These are phyloP conservation scores for Pegoplata infirma DNA, from an alignment of 2,888 invertebrate species.

Conservation along the genomic window DNA sequence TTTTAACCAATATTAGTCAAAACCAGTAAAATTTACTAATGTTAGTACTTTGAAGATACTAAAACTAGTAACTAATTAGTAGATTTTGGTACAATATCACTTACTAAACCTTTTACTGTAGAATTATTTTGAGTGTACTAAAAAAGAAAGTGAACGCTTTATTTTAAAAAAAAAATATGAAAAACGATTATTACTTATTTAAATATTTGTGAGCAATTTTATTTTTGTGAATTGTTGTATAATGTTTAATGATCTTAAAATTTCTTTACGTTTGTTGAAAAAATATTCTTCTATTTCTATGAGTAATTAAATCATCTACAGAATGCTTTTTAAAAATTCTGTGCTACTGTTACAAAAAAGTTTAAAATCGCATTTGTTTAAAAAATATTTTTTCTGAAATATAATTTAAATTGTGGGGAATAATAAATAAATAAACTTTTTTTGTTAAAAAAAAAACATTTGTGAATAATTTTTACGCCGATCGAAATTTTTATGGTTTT, in stretches of 20 bases:
- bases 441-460: neutral
- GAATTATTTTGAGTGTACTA: too few species aligned
- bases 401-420: neutral
- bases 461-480: too few species aligned
- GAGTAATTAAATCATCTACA: neutral
- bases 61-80: too few species aligned
- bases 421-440: neutral
- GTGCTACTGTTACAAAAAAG: conserved; percentile 33
- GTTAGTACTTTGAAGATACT: too few species aligned
- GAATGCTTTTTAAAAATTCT: neutral
- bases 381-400: neutral
- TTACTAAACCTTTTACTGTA: too few species aligned
- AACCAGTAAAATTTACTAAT: too few species aligned
- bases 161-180: too few species aligned
- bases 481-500: too few species aligned
- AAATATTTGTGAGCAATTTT: neutral
- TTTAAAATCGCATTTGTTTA: conserved; percentile 21
- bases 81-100: too few species aligned
- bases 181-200: neutral
- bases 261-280: neutral
- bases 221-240: neutral
- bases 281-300: conserved; percentile 4
- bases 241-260: neutral
- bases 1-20: too few species aligned
- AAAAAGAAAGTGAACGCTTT: neutral